Conservation (phyloP, 2,888 invertebrate genomes). For the Bhutanitis thaidina region DNA sequence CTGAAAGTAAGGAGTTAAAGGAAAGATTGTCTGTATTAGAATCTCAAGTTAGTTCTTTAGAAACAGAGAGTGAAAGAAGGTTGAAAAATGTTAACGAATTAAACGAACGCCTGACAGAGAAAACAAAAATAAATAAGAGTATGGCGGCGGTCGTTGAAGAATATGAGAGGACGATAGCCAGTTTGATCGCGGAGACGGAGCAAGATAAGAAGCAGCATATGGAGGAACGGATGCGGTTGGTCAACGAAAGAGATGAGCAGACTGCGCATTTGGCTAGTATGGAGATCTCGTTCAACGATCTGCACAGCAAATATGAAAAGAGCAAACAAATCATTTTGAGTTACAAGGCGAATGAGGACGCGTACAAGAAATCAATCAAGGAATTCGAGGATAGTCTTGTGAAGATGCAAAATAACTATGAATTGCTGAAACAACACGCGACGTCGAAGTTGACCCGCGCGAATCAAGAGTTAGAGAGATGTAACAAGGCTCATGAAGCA, state of each 20-base stretch:
- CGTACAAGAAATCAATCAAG: slow-evolving; percentile 82
- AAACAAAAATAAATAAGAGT: slow-evolving; percentile 70
- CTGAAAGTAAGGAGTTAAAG: slow-evolving; percentile 69
- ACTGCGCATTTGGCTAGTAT: slow-evolving; percentile 81
- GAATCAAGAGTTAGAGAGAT: slow-evolving; percentile 89
- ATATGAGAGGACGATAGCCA: slow-evolving; percentile 89
- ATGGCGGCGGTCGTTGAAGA: slow-evolving; percentile 86
- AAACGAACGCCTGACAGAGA: slow-evolving; percentile 58
- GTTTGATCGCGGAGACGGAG: slow-evolving; percentile 85
- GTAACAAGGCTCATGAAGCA: slow-evolving; percentile 85
- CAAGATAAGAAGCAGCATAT: slow-evolving; percentile 81
- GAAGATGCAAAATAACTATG: slow-evolving; percentile 90
- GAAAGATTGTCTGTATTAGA: slow-evolving; percentile 62
- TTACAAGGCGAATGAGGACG: slow-evolving; percentile 82
- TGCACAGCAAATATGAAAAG: slow-evolving; percentile 83
- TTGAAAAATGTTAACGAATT: slow-evolving; percentile 58
- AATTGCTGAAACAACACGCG: slow-evolving; percentile 92
- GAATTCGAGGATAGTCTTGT: slow-evolving; percentile 85
- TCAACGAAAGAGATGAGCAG: slow-evolving; percentile 81
- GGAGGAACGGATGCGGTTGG: slow-evolving; percentile 72
- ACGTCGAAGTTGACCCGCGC: slow-evolving; percentile 87
- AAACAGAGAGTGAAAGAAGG: slow-evolving; percentile 52
- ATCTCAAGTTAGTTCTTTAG: slow-evolving; percentile 55
- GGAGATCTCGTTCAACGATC: slow-evolving; percentile 82
- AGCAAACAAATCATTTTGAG: slow-evolving; percentile 80